phyloP scores from a whole-genome alignment of 2,888 invertebrate genomes.

The Glyphotaelius pellucidus region DNA sequence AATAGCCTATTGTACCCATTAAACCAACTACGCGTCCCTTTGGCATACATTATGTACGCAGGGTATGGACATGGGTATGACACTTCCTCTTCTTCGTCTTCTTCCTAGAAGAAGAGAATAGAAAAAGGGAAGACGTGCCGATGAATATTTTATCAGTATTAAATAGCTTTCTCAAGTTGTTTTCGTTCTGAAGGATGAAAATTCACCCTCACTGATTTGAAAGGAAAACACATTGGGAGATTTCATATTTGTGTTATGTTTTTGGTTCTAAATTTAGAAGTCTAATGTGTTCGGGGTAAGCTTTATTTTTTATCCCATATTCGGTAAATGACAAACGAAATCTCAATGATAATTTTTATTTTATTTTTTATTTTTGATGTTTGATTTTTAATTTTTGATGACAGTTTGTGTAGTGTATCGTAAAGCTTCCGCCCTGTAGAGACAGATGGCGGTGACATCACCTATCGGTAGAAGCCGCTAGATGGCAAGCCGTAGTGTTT shows the following conservation, averaged over 20 bases:
- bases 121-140: neutral
- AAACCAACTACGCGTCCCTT: neutral
- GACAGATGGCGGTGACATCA: no score
- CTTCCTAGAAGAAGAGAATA: neutral
- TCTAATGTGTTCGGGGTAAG: neutral
- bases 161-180: neutral
- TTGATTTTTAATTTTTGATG: no score
- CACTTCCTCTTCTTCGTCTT: neutral
- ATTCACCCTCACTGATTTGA: neutral
- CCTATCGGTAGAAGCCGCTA: no score
- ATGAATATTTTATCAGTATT: neutral
- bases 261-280: neutral
- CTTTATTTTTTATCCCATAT: neutral
- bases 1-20: neutral
- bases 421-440: no score
- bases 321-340: neutral
- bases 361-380: no score
- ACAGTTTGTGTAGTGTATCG: no score
- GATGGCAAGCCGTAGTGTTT: no score
- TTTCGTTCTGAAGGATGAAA: neutral
- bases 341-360: neutral
- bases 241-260: neutral
- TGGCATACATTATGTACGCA: neutral
- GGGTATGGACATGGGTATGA: neutral
- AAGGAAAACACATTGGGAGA: neutral